Conservation (phyloP, 1,140 invertebrate genomes). For the Arion vulgaris region DNA sequence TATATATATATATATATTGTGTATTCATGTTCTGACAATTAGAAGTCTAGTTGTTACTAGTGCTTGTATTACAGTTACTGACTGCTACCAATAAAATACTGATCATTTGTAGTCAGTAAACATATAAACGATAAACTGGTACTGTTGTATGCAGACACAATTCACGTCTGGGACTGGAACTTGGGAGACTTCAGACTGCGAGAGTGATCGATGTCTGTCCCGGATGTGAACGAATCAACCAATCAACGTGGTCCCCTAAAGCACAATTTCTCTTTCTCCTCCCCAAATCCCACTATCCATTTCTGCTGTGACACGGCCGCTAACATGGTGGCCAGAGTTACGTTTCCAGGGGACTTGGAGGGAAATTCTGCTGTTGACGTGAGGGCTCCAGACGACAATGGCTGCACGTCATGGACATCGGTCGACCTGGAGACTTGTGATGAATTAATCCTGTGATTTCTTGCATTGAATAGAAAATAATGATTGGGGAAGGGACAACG, state of each 20-base stretch:
- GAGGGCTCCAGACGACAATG: slow-evolving; percentile 25
- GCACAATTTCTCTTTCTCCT: slow-evolving; percentile 28
- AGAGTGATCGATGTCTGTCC: slow-evolving; percentile 28
- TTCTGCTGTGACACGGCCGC: slow-evolving; percentile 6
- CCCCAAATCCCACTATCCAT: slow-evolving; percentile 33
- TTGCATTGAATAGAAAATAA: background rate
- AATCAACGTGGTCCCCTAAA: slow-evolving; percentile 22
- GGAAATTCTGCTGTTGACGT: slow-evolving; percentile 29
- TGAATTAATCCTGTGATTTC: slow-evolving; percentile 29
- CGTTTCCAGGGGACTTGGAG: slow-evolving; percentile 5
- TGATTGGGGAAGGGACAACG: background rate
- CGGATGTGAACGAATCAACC: slow-evolving; percentile 32
- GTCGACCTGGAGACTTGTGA: slow-evolving; percentile 27
- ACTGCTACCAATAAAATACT: background rate
- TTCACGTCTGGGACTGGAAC: slow-evolving; percentile 5
- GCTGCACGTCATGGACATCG: slow-evolving; percentile 28
- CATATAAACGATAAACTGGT: background rate
- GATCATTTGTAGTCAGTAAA: background rate
- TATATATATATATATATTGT: too few species aligned
- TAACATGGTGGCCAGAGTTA: slow-evolving; percentile 27
- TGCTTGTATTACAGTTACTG: too few species aligned
- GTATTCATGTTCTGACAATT: too few species aligned
- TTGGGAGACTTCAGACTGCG: background rate
- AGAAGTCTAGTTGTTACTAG: too few species aligned
- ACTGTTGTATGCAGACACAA: background rate